Percentiles rank a stretch among this genome's conserved stretches.
Conservation (phyloP, 1,140 invertebrate species). For the Mya arenaria region DNA sequence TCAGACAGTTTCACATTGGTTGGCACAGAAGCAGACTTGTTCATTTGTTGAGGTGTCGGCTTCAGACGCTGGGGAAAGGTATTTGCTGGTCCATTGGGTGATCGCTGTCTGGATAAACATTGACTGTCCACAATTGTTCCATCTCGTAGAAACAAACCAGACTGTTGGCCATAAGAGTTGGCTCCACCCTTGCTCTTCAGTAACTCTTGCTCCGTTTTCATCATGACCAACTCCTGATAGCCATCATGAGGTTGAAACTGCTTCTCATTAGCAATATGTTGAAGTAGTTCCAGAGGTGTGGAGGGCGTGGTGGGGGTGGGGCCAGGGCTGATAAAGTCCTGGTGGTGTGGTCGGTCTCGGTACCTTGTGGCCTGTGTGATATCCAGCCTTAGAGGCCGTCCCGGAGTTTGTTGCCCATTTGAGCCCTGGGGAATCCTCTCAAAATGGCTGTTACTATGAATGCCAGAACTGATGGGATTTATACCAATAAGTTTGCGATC, state of each 20-base stretch:
- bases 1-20: constrained; percentile 69
- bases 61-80: constrained; percentile 38
- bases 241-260: constrained; percentile 25
- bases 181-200: constrained; percentile 22
- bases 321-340: constrained; percentile 34
- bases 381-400: constrained; percentile 13
- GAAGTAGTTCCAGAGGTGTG: constrained; percentile 33
- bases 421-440: background rate
- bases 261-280: constrained; percentile 39
- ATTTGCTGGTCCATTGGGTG: constrained; percentile 35
- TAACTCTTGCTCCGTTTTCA: constrained; percentile 35
- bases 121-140: background rate
- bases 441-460: background rate
- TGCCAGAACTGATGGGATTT: background rate
- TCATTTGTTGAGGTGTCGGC: constrained; percentile 39
- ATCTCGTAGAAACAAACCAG: too few relatives aligned
- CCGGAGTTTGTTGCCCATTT: background rate
- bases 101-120: constrained; percentile 4
- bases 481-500: background rate
- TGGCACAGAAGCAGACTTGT: constrained; percentile 67
- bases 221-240: constrained; percentile 26
- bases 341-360: background rate
- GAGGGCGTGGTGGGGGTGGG: constrained; percentile 44
- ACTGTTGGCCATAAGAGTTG: too few relatives aligned
- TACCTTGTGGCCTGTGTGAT: background rate